These are phyloP conservation scores for Melikaiella ostensackeni DNA, from an alignment of 2,888 invertebrate genomes.

Conservation along the genomic window DNA sequence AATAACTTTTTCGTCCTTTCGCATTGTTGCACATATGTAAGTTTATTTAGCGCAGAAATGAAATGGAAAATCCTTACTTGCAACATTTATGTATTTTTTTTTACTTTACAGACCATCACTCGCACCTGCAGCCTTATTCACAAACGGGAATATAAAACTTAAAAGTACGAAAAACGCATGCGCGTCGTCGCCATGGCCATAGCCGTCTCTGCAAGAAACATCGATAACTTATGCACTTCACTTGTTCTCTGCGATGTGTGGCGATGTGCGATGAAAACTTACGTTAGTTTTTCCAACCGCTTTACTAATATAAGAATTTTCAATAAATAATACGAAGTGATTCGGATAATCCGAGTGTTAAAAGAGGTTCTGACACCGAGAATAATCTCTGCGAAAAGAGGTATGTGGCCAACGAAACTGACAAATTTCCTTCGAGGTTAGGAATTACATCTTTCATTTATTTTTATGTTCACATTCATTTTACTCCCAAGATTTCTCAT, in stretches of 20 bases:
- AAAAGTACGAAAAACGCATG: constrained; percentile 15
- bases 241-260: not conserved
- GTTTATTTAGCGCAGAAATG: constrained; percentile 3
- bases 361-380: not conserved
- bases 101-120: constrained; percentile 19
- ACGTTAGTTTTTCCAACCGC: not conserved
- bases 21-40: constrained; percentile 1
- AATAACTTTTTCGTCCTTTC: constrained; percentile 9
- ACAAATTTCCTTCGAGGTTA: constrained; percentile 9
- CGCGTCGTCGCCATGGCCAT: constrained; percentile 6
- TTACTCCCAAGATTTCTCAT: not conserved
- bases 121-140: constrained; percentile 10
- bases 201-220: not conserved
- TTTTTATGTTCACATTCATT: not conserved
- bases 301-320: not conserved
- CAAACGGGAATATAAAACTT: constrained; percentile 18
- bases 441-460: not conserved
- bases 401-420: constrained; percentile 12
- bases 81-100: not conserved
- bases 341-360: not conserved
- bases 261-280: not conserved
- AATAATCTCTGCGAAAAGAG: not conserved
- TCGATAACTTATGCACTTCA: not conserved
- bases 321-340: constrained; percentile 7
- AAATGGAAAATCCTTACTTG: constrained; percentile 11